Percentiles rank a stretch among this genome's conserved stretches.
These are phyloP conservation scores for Lagorchestes hirsutus DNA, from an alignment of 2,797 vertebrate species.

Conservation along the genomic window DNA sequence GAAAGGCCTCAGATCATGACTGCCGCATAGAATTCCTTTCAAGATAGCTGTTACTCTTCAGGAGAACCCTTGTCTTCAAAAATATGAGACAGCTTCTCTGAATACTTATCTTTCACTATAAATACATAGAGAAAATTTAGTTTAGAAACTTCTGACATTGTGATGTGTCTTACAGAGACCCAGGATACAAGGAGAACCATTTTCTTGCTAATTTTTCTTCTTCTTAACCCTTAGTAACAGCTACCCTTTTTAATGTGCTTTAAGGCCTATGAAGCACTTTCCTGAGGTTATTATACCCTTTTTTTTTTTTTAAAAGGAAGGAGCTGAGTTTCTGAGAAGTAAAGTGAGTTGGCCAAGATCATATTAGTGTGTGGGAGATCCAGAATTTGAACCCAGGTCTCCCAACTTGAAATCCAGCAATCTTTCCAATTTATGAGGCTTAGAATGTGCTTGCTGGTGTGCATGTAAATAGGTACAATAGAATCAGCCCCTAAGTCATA, in stretches of 20 bases:
- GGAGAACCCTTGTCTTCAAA: neutral
- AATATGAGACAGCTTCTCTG: neutral
- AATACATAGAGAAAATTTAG: neutral
- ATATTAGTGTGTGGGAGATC: neutral
- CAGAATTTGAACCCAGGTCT: neutral
- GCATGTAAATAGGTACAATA: neutral
- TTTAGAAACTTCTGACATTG: neutral
- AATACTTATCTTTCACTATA: neutral
- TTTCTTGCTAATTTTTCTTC: neutral
- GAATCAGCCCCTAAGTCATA: conserved; percentile 43
- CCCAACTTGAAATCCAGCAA: neutral
- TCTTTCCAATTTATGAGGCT: neutral
- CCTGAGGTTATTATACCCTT: neutral
- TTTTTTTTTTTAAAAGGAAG: neutral
- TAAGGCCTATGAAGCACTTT: neutral
- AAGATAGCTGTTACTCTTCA: neutral
- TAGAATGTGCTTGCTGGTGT: neutral
- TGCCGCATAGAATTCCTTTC: neutral
- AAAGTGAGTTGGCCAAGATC: neutral
- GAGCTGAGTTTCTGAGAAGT: neutral
- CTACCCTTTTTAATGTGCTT: neutral
- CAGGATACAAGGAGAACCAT: neutral
- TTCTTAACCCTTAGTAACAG: neutral
- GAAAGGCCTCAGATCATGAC: neutral
- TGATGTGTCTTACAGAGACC: neutral